Base-by-base conservation (phyloP, 2,888 invertebrate species). In the Dasypogon diadema region DNA sequence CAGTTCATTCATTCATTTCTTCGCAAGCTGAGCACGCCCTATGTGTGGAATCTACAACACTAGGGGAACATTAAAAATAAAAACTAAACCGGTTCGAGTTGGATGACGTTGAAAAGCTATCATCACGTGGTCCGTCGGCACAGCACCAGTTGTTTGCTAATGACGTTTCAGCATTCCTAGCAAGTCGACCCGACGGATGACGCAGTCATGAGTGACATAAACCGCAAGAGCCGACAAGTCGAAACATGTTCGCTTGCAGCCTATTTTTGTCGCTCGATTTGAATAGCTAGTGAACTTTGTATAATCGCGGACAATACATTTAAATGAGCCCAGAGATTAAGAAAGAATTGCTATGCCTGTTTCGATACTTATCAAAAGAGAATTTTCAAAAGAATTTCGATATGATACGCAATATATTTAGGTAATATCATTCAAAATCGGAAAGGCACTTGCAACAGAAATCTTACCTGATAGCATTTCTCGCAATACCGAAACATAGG, bases 401-500 rank as follows among this genome's bases (percentile, higher is more conserved):
- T 58, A 74, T 74, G 58, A 46, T 26, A 37, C 56, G 37, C 73
- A 73, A 55, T 56, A 73, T 2, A n/a, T n/a, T n/a, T 34, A 22
- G 22, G 24, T 68, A 48, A 26, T 37, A 10, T 30, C 37, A 26
- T n/a, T n/a, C 34, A 37, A 24, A 68, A 68, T 68, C 16, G 65
- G 48, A 37, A 68, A 48, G 16, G 21, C n/a, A 2, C 48, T 48
- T 14, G 46, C 1, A 42, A 21, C 14, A 48, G 26, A 12, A 37
- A 18, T 48, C 68, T 78, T 78, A 91, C 92, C 91, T 91, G 90
- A 84, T 89, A 92, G 83, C 92, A 92, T 85, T 90, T 90, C 83
- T 91, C 89, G 84, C 92, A 92, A 86, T 90, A 92, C 78, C 91
- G 86, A 82, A 89, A 92, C 75, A 89, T 85, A 46, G 91, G 91